phyloP scores from a whole-genome alignment of 2,888 invertebrate genomes.

The Chaetogeoica ovagalla region DNA sequence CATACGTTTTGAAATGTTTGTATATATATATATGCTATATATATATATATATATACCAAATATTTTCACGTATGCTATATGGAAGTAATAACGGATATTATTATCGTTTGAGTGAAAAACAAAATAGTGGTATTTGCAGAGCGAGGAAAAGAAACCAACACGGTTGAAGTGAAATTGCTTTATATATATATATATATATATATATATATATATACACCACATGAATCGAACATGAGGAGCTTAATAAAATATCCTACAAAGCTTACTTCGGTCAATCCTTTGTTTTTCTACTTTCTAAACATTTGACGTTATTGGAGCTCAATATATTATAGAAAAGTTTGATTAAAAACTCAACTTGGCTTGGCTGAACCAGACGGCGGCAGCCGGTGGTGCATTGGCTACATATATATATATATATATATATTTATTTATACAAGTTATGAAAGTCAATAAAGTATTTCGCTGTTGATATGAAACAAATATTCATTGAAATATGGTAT shows the following conservation, averaged over 20 bases:
- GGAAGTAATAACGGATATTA: too few relatives aligned
- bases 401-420: too few relatives aligned
- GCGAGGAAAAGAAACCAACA: background rate
- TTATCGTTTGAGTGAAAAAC: background rate
- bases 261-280: background rate
- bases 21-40: too few relatives aligned
- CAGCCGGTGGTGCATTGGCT: too few relatives aligned
- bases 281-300: background rate
- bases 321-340: background rate
- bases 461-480: too few relatives aligned
- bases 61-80: too few relatives aligned
- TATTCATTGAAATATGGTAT: too few relatives aligned
- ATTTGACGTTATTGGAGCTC: background rate
- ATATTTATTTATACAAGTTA: background rate
- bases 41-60: too few relatives aligned
- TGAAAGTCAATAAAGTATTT: conserved; percentile 1
- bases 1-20: too few relatives aligned
- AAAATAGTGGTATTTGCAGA: background rate
- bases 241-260: conserved; percentile 1
- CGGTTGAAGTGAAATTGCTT: background rate
- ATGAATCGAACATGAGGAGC: background rate
- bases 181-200: too few relatives aligned
- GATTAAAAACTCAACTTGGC: background rate
- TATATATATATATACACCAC: too few relatives aligned
- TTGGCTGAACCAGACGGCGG: background rate